Base-by-base conservation (phyloP, 2,888 invertebrate genomes). In the Graphium colonna region DNA sequence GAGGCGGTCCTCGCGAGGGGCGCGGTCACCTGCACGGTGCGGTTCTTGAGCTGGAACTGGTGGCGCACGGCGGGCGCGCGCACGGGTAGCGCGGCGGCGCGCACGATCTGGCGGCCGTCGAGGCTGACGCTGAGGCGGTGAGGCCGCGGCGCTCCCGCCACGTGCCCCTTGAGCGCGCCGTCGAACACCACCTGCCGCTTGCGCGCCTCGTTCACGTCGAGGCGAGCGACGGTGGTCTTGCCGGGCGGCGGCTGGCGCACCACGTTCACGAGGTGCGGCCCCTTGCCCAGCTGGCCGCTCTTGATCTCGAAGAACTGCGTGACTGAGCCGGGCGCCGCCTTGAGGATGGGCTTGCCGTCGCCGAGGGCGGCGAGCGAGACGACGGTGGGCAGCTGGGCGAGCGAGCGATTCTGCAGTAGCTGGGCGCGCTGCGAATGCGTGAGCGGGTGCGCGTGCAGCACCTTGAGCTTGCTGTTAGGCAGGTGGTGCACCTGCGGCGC, bases 241-340 rank as follows among this genome's bases (percentile, higher is more conserved):
- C 21, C 79, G 2, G 82, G 81, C 48, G 67, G 72, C 16, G 82
- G 82, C n/a, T 74, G 82, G 0, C 86, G 64, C 1, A 88, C 72
- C 1, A 88, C 88, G 67, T 88, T 89, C 7, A 89, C 84, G 3
- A 88, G 58, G 43, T 88, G 88, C 15, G 86, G 78, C 0, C 83
- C 85, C 39, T 82, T 82, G 48, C 77, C 82, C 1, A 87, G 65
- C 58, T 80, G 82, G 0, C 81, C 82, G 57, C 79, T 69, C 59
- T 86, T 86, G 60, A 88, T 81, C 60, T 88, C 88, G 65, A 85
- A 83, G 60, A 82, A 75, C 59, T 87, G 88, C 28, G 87, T 74
- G 13, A 86, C 78, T 1, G 79, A 72, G 28, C 79, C 81, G 10
- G 79, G 77, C 0, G 77, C 67, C 1, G 82, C 73, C 51, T 86